Evolutionary conservation across 2,113 vertebrate species (phyloP), one percentile per base, ranked within the genome.

Genomic region (Pseudorectes ferrugineus): DNA sequence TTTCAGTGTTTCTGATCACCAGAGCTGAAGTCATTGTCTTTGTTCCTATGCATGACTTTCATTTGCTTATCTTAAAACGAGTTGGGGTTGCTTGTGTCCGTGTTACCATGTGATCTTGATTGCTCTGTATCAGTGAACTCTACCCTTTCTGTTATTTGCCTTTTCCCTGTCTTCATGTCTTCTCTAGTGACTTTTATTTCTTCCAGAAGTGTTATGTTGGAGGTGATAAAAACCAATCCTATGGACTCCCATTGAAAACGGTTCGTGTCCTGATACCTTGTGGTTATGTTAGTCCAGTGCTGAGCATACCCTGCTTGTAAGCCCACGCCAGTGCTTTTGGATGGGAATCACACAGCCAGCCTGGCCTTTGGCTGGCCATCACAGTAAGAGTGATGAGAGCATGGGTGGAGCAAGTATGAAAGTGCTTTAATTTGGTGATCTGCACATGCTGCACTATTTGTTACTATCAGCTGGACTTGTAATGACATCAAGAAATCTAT

Each of bases 261-360:
- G 5, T 18, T 74, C 51, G 25, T 74, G 13, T 38, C 43, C 52
- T 43, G n/a, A 11, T 35, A 4, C 8, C 6, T 1, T 7, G 22
- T 49, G 46, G 26, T 17, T 48, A 0, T 63, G 51, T 38, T 21
- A 57, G 52, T 35, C 20, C 49, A 35, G n/a, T 2, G 38, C n/a
- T 67, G 38, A 61, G 54, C 78, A 35, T 2, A 22, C 9, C 11
- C 61, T 67, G 54, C 40, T 12, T 40, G 40, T 26, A 29, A 59
- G 29, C 19, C 25, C 0, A 0, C 38, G 26, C 9, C 42, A 12
- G 6, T 0, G 4, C 14, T 67, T 66, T 67, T 0, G 6, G 59
- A 7, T 1, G 15, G 71, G 22, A 85, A 31, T 38, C 36, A 15
- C 26, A 12, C 29, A 65, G 59, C 16, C 63, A 54, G 45, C 19